Conservation (phyloP, 1,140 invertebrate genomes). For the Parapsyche elsis region DNA sequence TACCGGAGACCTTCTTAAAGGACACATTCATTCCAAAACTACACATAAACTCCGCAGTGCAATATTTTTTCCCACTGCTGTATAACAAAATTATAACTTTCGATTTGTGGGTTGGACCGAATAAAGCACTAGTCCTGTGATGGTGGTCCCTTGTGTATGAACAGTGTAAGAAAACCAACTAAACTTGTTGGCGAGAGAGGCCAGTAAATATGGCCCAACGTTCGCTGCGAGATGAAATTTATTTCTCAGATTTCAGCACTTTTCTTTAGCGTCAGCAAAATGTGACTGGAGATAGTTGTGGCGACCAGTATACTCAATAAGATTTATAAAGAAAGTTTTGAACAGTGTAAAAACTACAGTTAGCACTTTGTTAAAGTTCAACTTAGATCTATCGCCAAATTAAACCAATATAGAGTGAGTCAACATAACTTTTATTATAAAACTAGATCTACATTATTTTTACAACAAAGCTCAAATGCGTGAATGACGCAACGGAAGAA, state of each 20-base stretch:
- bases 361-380: too few relatives aligned
- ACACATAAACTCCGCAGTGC: background rate
- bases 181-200: background rate
- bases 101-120: slow-evolving; percentile 13
- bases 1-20: background rate
- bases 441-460: too few relatives aligned
- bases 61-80: background rate
- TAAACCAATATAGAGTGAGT: too few relatives aligned
- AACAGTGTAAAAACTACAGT: too few relatives aligned
- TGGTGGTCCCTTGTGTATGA: slow-evolving; percentile 6
- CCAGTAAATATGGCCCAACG: slow-evolving; percentile 3
- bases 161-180: slow-evolving; percentile 27
- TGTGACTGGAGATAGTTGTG: background rate
- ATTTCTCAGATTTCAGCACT: slow-evolving; percentile 18
- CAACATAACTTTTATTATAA: too few relatives aligned
- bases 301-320: too few relatives aligned
- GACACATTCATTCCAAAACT: background rate
- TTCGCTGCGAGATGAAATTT: background rate
- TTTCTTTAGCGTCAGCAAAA: background rate
- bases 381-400: too few relatives aligned
- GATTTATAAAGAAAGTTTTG: too few relatives aligned
- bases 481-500: too few relatives aligned
- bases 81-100: slow-evolving; percentile 28
- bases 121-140: background rate
- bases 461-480: too few relatives aligned